phyloP scores from a whole-genome alignment of 2,888 invertebrate species.

The Prionchulus punctatus region DNA sequence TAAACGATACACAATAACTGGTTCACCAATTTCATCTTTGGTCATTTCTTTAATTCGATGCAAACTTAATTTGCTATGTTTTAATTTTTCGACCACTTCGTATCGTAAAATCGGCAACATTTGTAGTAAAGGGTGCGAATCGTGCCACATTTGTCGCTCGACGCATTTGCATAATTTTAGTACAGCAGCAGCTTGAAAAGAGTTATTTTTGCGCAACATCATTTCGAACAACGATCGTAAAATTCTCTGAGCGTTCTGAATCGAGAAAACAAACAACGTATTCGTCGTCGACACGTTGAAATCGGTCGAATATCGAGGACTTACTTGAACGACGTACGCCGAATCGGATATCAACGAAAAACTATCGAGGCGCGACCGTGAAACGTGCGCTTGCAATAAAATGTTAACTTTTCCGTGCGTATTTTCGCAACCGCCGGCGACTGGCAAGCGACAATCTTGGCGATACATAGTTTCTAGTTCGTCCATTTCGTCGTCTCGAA shows the following conservation, averaged over 20 bases:
- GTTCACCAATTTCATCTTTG: slow-evolving; percentile 58
- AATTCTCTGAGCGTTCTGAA: slow-evolving; percentile 75
- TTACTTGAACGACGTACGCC: slow-evolving; percentile 69
- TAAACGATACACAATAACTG: not conserved
- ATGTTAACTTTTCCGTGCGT: slow-evolving; percentile 87
- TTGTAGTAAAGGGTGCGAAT: slow-evolving; percentile 8
- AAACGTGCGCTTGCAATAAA: slow-evolving; percentile 71
- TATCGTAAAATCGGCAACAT: slow-evolving; percentile 41
- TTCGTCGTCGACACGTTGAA: not conserved
- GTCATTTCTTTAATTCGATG: slow-evolving; percentile 69
- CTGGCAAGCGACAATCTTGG: slow-evolving; percentile 57
- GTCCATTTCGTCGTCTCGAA: slow-evolving; percentile 80
- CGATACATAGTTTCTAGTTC: slow-evolving; percentile 64
- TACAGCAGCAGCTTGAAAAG: slow-evolving; percentile 67
- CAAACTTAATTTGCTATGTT: slow-evolving; percentile 55
- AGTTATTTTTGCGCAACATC: slow-evolving; percentile 69
- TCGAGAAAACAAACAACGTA: slow-evolving; percentile 1
- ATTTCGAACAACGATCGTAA: slow-evolving; percentile 84
- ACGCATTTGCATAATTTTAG: slow-evolving; percentile 77
- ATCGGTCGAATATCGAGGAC: too few relatives aligned
- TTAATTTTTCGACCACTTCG: slow-evolving; percentile 63
- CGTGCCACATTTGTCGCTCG: slow-evolving; percentile 52
- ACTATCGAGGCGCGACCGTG: slow-evolving; percentile 57
- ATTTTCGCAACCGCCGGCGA: slow-evolving; percentile 68
- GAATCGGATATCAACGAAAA: slow-evolving; percentile 75